Percentiles rank a stretch among this genome's conserved stretches.
phyloP scores from a whole-genome alignment of 2,113 vertebrate species.

The Megaceryle torquata region DNA sequence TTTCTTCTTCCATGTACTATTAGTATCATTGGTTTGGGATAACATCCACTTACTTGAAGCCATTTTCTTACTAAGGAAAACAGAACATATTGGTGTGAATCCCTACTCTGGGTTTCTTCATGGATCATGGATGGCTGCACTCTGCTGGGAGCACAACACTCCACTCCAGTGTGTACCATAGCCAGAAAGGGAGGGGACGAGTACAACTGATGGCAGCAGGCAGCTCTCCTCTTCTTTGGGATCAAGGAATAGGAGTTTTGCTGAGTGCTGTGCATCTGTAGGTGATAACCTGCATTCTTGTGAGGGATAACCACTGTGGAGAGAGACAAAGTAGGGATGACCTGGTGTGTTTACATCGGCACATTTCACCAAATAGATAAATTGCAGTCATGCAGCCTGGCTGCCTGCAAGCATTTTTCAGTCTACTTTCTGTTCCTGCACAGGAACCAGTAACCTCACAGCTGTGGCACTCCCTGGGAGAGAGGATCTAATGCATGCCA shows the following conservation, averaged over 20 bases:
- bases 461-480: not conserved
- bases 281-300: not conserved
- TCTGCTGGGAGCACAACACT: not conserved
- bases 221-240: not conserved
- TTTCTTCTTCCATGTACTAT: not conserved
- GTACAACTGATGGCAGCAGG: not conserved
- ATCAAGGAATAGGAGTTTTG: not conserved
- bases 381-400: not conserved
- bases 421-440: not conserved
- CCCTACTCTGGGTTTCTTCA: not conserved
- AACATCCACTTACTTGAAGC: not conserved
- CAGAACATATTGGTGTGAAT: not conserved
- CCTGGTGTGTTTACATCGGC: not conserved
- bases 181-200: not conserved
- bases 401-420: not conserved
- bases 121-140: not conserved
- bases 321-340: not conserved
- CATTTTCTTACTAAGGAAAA: not conserved
- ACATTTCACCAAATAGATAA: not conserved
- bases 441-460: not conserved
- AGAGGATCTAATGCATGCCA: not conserved
- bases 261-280: not conserved
- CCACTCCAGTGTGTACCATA: not conserved
- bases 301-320: not conserved
- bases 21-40: not conserved